Evolutionary conservation across 2,113 vertebrate species (phyloP).

Genomic region (Brachypteracias leptosomus): DNA sequence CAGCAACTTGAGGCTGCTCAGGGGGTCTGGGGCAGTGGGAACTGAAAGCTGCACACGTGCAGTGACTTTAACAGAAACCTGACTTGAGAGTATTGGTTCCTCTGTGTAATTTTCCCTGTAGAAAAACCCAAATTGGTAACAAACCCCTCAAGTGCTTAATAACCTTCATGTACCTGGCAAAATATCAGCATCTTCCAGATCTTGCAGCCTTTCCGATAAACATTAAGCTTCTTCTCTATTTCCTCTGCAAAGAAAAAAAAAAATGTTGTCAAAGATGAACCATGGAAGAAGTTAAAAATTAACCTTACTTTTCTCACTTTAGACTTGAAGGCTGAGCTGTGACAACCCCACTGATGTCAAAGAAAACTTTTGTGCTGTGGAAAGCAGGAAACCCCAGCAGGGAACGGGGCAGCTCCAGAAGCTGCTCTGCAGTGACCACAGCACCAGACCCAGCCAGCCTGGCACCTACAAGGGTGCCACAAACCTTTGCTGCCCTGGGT

Average conservation of each 20-base stretch:
- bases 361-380: neutral
- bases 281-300: neutral
- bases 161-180: constrained; percentile 85
- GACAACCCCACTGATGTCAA: neutral
- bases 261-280: neutral
- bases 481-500: neutral
- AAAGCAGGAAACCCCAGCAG: neutral
- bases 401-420: neutral
- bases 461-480: neutral
- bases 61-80: neutral
- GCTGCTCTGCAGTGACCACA: neutral
- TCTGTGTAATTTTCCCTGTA: neutral
- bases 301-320: neutral
- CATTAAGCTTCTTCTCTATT: constrained; percentile 93
- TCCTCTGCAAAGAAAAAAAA: constrained; percentile 80
- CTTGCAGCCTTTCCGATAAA: constrained; percentile 92
- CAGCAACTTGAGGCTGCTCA: neutral
- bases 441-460: neutral
- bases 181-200: constrained; percentile 99
- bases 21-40: neutral
- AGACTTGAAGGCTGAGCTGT: neutral
- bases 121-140: neutral
- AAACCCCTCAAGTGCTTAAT: neutral
- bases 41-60: neutral
- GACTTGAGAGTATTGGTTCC: neutral